These are phyloP conservation scores for Phymatocera aterrima DNA, from an alignment of 2,888 invertebrate species.

Conservation along the genomic window DNA sequence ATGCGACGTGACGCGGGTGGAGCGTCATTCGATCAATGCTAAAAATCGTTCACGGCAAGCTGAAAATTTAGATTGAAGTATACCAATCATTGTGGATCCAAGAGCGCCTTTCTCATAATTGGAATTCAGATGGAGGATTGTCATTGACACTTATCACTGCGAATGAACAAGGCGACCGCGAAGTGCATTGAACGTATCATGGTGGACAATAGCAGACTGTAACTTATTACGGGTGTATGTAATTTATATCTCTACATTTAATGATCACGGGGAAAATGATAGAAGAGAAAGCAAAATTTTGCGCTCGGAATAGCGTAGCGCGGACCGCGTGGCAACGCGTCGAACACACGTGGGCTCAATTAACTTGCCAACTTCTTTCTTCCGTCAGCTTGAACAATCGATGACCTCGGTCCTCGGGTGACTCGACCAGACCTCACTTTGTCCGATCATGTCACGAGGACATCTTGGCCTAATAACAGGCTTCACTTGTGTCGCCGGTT, in stretches of 20 bases:
- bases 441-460: slow-evolving; percentile 30
- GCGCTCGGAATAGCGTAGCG: background rate
- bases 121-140: background rate
- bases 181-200: too few species aligned
- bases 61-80: background rate
- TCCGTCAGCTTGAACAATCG: slow-evolving; percentile 19
- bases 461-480: background rate
- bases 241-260: slow-evolving; percentile 40
- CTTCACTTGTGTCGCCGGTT: background rate
- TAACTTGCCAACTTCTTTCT: slow-evolving; percentile 42
- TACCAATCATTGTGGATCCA: background rate
- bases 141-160: background rate
- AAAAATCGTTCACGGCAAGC: background rate
- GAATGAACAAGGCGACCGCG: background rate
- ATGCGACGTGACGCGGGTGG: background rate
- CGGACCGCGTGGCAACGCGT: background rate
- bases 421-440: slow-evolving; percentile 29
- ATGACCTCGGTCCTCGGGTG: background rate
- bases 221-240: slow-evolving; percentile 23
- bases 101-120: background rate
- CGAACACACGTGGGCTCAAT: slow-evolving; percentile 28
- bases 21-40: background rate
- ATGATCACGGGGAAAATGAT: slow-evolving; percentile 25
- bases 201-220: slow-evolving; percentile 26
- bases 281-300: slow-evolving; percentile 43